These are phyloP conservation scores for Zaprionus kolodkinae DNA, from an alignment of 1,140 invertebrate species.

Conservation along the genomic window DNA sequence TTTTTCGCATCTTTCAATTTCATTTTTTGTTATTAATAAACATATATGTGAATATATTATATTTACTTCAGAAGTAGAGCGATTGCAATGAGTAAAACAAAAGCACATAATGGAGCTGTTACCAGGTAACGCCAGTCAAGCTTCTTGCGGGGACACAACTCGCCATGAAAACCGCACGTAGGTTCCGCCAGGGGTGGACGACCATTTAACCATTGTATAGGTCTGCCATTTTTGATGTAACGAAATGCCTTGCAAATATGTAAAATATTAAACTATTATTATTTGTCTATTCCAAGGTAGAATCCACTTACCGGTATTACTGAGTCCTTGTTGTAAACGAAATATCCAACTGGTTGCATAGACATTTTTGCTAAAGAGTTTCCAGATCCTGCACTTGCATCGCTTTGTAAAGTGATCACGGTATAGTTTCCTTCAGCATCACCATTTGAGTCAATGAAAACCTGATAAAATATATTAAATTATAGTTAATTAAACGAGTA, in stretches of 20 bases:
- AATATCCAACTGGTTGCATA: slow-evolving; percentile 90
- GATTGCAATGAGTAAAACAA: slow-evolving; percentile 86
- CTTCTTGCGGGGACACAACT: slow-evolving; percentile 87
- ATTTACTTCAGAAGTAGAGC: slow-evolving; percentile 87
- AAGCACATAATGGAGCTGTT: slow-evolving; percentile 85
- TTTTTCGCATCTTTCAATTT: no score
- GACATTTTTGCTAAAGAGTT: slow-evolving; percentile 83
- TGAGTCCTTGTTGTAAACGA: slow-evolving; percentile 87
- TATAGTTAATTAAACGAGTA: no score
- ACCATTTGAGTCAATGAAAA: slow-evolving; percentile 93
- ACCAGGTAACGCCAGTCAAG: slow-evolving; percentile 86
- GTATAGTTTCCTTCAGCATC: slow-evolving; percentile 97
- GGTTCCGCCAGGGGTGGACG: slow-evolving; percentile 94
- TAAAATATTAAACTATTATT: not conserved
- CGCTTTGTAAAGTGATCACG: slow-evolving; percentile 89
- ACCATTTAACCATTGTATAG: slow-evolving; percentile 91
- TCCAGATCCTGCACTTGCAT: slow-evolving; percentile 61
- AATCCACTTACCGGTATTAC: slow-evolving; percentile 73
- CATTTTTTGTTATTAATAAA: not conserved
- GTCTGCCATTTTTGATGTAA: slow-evolving; percentile 86
- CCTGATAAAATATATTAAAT: slow-evolving; percentile 83
- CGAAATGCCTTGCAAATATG: slow-evolving; percentile 85
- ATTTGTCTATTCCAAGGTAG: not conserved
- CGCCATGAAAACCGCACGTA: slow-evolving; percentile 94
- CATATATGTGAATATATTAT: not conserved